Evolutionary conservation across 2,113 vertebrate species (phyloP).

Genomic region (Passerina amoena): DNA sequence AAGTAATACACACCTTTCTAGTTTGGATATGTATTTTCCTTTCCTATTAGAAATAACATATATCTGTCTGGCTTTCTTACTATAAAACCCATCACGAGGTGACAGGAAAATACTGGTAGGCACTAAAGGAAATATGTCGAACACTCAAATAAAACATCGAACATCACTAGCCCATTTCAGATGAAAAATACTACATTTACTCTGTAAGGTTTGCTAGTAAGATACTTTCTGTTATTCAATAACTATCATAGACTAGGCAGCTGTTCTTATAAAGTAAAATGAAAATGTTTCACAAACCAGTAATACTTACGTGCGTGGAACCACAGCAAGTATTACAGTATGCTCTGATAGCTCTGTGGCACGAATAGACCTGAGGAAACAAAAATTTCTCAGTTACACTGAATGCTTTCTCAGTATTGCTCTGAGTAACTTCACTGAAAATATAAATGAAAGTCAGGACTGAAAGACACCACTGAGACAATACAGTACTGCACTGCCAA

Average conservation of each 20-base stretch:
- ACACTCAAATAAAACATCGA: not conserved
- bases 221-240: not conserved
- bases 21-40: not conserved
- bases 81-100: not conserved
- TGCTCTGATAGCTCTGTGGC: constrained; percentile 88
- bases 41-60: not conserved
- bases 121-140: not conserved
- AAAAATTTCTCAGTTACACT: constrained; percentile 17
- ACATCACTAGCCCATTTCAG: not conserved
- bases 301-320: constrained; percentile 84
- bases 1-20: not conserved
- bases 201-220: not conserved
- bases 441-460: not conserved
- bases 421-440: not conserved
- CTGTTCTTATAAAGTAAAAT: not conserved
- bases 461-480: not conserved
- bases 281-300: not conserved
- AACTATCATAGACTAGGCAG: not conserved
- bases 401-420: not conserved
- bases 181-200: not conserved
- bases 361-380: constrained; percentile 84
- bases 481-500: not conserved
- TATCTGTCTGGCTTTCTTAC: not conserved
- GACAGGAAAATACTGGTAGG: not conserved
- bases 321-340: constrained; percentile 87